A percentile compares a stretch with the other conserved stretches of the same genome.
Evolutionary conservation across 2,888 invertebrate genomes (phyloP).

Genomic region (Plebejus argus): DNA sequence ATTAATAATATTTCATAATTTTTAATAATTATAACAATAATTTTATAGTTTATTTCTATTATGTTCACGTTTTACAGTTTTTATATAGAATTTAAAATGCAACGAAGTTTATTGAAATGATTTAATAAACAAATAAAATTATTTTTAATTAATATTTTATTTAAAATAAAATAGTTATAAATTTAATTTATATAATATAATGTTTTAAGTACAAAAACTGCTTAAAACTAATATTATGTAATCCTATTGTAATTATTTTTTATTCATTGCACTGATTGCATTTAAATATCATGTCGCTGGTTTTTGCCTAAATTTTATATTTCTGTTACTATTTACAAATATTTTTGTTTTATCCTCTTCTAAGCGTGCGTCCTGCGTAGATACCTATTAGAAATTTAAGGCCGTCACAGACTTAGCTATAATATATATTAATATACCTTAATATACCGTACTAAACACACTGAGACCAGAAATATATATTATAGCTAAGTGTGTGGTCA

Average conservation of each 20-base stretch:
- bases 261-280: not conserved
- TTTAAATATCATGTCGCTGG: not conserved
- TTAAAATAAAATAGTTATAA: not conserved
- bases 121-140: too few species aligned
- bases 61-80: too few species aligned
- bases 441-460: too few species aligned
- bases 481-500: too few species aligned
- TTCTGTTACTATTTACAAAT: not conserved
- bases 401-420: too few species aligned
- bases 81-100: too few species aligned
- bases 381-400: not conserved
- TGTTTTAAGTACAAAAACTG: not conserved
- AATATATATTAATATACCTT: too few species aligned
- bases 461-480: too few species aligned
- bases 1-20: not conserved
- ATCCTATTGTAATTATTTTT: not conserved
- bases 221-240: not conserved
- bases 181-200: not conserved
- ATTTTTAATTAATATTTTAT: not conserved
- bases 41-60: too few species aligned
- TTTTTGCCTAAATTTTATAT: not conserved
- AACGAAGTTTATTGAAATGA: too few species aligned
- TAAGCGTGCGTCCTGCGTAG: not conserved
- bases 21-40: too few species aligned
- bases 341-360: not conserved